A percentile compares a stretch with the other conserved stretches of the same genome.
Evolutionary conservation across 2,113 vertebrate genomes (phyloP).

Genomic region (Scolopax mira): DNA sequence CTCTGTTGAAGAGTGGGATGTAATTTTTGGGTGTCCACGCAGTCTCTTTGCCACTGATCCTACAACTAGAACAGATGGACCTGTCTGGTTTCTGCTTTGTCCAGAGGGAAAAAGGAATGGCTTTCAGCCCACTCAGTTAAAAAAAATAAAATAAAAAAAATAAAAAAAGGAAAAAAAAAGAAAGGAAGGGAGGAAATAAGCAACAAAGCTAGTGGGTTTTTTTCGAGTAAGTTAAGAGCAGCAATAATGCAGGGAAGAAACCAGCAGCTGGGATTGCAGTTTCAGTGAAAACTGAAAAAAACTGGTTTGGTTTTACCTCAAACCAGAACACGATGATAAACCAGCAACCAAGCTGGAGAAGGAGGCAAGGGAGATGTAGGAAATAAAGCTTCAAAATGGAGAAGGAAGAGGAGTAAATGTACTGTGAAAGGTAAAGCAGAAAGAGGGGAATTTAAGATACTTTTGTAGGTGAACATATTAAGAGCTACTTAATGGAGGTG

Average conservation of each 20-base stretch:
- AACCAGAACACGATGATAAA: background rate
- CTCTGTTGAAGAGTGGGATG: slow-evolving; percentile 28
- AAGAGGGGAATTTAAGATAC: background rate
- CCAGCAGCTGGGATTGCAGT: background rate
- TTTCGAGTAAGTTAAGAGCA: background rate
- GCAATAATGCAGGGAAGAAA: background rate
- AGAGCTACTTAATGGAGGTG: background rate
- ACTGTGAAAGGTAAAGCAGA: background rate
- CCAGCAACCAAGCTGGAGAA: background rate
- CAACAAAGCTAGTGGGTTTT: background rate
- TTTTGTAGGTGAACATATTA: background rate
- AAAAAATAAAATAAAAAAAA: background rate
- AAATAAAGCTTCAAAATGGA: background rate
- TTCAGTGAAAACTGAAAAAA: no score
- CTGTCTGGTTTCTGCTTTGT: slow-evolving; percentile 26
- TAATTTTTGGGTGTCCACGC: slow-evolving; percentile 15
- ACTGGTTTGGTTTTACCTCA: no score
- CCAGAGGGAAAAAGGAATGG: background rate
- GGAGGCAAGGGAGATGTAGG: background rate
- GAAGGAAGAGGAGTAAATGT: background rate
- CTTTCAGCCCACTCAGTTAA: background rate
- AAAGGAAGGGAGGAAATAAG: background rate
- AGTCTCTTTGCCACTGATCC: slow-evolving; percentile 12
- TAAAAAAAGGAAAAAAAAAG: background rate
- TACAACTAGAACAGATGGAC: slow-evolving; percentile 35